Evolutionary conservation across 2,888 invertebrate species (phyloP).

Genomic region (Arge pagana): DNA sequence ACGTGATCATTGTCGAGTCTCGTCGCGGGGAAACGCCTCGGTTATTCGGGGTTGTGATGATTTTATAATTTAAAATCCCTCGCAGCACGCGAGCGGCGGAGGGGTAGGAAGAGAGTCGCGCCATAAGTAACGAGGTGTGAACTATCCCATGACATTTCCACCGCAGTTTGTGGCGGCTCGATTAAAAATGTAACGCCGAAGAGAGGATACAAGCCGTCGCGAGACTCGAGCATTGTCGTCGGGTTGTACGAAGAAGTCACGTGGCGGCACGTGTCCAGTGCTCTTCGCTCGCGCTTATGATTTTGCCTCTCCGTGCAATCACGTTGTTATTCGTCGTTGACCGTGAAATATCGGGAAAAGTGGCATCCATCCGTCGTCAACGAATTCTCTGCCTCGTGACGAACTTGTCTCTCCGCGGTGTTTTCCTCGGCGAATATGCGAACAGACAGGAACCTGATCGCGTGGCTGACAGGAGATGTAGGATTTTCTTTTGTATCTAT

Average conservation of each 20-base stretch:
- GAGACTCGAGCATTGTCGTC: conserved; percentile 8
- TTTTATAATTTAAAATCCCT: conserved; percentile 14
- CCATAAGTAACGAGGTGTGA: conserved; percentile 38
- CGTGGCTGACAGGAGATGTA: too few species aligned
- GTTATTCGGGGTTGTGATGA: conserved; percentile 10
- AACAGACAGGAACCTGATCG: too few species aligned
- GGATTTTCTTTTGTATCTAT: too few species aligned
- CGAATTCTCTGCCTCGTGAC: too few species aligned
- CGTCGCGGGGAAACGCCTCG: conserved; percentile 5
- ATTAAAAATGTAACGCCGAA: neutral
- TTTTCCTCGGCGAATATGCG: too few species aligned
- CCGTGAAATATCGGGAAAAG: too few species aligned
- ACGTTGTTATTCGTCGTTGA: too few species aligned
- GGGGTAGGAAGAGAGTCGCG: too few species aligned
- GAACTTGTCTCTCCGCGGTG: too few species aligned
- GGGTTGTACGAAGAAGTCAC: conserved; percentile 25
- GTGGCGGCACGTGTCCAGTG: conserved; percentile 33
- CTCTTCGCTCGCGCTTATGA: conserved; percentile 4
- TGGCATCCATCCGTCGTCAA: too few species aligned
- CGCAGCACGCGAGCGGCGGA: neutral
- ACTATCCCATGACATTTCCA: conserved; percentile 41
- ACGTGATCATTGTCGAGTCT: too few species aligned
- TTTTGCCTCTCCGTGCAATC: too few species aligned
- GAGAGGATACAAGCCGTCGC: neutral
- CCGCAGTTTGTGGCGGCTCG: conserved; percentile 11